phyloP scores from a whole-genome alignment of 2,888 invertebrate genomes.

The Cephonodes hylas region DNA sequence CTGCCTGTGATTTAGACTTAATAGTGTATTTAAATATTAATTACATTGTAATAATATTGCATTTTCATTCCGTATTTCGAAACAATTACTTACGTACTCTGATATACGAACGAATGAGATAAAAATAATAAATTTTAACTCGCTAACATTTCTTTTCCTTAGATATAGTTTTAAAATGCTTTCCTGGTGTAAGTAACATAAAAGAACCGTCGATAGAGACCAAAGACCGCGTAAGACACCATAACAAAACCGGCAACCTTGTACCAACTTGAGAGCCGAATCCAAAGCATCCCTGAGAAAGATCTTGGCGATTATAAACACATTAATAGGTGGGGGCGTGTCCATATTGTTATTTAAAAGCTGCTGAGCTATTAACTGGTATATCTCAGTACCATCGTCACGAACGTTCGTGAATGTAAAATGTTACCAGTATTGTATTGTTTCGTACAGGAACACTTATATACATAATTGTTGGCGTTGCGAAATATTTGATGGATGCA shows the following conservation, averaged over 20 bases:
- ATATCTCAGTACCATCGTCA: slow-evolving; percentile 60
- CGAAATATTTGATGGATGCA: slow-evolving; percentile 14
- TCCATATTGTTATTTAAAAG: slow-evolving; percentile 72
- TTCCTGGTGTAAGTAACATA: too few relatives aligned
- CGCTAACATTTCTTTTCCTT: too few relatives aligned
- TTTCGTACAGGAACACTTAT: slow-evolving; percentile 15
- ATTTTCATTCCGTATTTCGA: too few relatives aligned
- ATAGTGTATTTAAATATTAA: too few relatives aligned
- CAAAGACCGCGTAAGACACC: too few relatives aligned
- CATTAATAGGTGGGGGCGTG: slow-evolving; percentile 64
- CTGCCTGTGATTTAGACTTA: too few relatives aligned
- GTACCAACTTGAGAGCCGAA: slow-evolving; percentile 48
- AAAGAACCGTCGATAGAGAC: too few relatives aligned
- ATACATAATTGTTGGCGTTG: slow-evolving; percentile 15
- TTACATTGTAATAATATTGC: too few relatives aligned
- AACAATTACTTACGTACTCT: too few relatives aligned
- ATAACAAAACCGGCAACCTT: slow-evolving; percentile 35
- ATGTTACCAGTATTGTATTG: slow-evolving; percentile 26
- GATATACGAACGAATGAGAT: too few relatives aligned
- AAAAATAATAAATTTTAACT: too few relatives aligned
- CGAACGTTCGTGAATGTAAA: slow-evolving; percentile 34
- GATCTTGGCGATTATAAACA: slow-evolving; percentile 57
- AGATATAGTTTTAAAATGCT: too few relatives aligned
- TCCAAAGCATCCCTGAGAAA: slow-evolving; percentile 64
- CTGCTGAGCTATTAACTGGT: slow-evolving; percentile 58